A percentile compares a stretch with the other conserved stretches of the same genome.
Conservation (phyloP, 2,113 vertebrate genomes). For the Thermophis baileyi region DNA sequence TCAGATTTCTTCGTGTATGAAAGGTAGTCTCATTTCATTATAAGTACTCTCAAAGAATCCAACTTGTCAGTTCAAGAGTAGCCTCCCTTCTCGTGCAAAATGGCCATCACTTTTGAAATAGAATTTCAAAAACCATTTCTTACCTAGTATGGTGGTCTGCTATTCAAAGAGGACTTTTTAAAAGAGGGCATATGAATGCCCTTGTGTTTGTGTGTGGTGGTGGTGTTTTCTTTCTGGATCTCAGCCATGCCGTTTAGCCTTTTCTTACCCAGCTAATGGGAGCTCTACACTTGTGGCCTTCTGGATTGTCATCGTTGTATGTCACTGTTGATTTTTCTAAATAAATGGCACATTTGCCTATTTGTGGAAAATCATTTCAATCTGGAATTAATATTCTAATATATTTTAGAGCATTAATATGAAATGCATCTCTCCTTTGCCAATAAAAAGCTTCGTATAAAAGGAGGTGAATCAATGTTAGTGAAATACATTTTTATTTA, state of each 20-base stretch:
- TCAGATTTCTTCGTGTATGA: background rate
- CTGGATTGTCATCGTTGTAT: background rate
- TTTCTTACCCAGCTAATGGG: constrained; percentile 6
- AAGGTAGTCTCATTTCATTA: background rate
- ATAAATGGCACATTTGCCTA: background rate
- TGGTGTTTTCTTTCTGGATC: background rate
- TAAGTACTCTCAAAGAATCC: background rate
- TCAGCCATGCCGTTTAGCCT: background rate
- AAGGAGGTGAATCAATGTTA: background rate
- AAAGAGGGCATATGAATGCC: background rate
- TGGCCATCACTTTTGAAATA: background rate
- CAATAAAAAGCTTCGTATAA: background rate
- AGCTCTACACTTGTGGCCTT: background rate
- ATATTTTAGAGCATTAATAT: background rate
- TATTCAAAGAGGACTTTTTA: background rate
- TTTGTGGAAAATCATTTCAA: constrained; percentile 21
- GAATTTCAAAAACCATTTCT: background rate
- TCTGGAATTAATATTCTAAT: background rate
- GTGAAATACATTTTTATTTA: background rate
- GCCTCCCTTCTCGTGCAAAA: background rate
- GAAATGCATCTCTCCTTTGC: background rate
- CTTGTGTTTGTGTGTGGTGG: background rate
- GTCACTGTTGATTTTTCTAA: constrained; percentile 33
- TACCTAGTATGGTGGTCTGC: background rate
- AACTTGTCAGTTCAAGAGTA: background rate